Evolutionary conservation across 2,113 vertebrate genomes (phyloP).

Genomic region (Neodontobutis hainanensis): DNA sequence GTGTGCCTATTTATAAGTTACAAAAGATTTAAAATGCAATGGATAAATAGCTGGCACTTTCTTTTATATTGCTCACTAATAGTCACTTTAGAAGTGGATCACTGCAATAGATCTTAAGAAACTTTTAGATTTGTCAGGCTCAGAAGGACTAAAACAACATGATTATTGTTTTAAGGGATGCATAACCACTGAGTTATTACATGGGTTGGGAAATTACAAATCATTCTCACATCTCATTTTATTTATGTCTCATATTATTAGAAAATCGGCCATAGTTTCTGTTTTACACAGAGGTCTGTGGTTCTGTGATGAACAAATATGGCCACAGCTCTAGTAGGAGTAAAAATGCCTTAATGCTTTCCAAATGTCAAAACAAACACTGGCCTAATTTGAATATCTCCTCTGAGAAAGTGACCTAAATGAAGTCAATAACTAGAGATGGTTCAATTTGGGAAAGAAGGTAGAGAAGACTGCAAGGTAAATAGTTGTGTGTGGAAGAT

Average conservation of each 20-base stretch:
- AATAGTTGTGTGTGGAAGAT: background rate
- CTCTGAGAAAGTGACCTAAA: constrained; percentile 39
- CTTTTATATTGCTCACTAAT: constrained; percentile 9
- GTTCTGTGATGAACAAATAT: constrained; percentile 54
- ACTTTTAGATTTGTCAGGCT: too few relatives aligned
- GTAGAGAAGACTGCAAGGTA: constrained; percentile 13
- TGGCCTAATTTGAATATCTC: constrained; percentile 50
- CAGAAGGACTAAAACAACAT: too few relatives aligned
- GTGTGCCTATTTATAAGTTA: background rate
- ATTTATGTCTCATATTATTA: background rate
- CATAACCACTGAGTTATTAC: too few relatives aligned
- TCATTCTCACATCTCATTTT: too few relatives aligned
- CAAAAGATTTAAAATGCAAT: constrained; percentile 8
- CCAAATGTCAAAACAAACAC: constrained; percentile 85
- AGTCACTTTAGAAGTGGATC: constrained; percentile 21
- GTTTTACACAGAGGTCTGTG: constrained; percentile 41
- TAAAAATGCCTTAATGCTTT: constrained; percentile 75
- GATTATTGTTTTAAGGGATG: too few relatives aligned
- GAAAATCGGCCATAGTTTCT: background rate
- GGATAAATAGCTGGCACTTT: constrained; percentile 20
- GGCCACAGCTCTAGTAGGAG: constrained; percentile 67
- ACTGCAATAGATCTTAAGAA: background rate
- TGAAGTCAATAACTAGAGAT: constrained; percentile 36
- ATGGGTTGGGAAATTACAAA: too few relatives aligned
- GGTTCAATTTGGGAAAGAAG: constrained; percentile 40